Evolutionary conservation across 2,797 vertebrate species (phyloP).

Genomic region (Macropus fuliginosus): DNA sequence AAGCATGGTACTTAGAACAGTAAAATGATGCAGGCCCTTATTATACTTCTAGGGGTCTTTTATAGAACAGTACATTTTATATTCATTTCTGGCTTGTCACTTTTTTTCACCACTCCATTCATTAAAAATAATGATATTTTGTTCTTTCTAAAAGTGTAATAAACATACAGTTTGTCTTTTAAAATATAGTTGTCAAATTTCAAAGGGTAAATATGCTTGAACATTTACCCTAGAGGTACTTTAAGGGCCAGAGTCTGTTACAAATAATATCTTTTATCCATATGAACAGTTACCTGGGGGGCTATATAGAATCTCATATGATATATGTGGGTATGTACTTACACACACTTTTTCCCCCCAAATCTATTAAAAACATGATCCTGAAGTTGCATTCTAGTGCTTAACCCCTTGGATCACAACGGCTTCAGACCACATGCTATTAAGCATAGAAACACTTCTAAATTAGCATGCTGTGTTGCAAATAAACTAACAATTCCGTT

Average conservation of each 20-base stretch:
- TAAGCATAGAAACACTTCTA: slow-evolving; percentile 47
- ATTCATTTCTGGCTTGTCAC: slow-evolving; percentile 10
- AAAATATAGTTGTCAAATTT: slow-evolving; percentile 86
- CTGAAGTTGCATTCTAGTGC: slow-evolving; percentile 65
- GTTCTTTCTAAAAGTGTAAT: slow-evolving; percentile 76
- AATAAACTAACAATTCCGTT: slow-evolving; percentile 45
- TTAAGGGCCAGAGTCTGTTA: slow-evolving; percentile 79
- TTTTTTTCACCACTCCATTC: slow-evolving; percentile 70
- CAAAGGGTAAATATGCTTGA: slow-evolving; percentile 83
- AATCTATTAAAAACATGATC: slow-evolving; percentile 77
- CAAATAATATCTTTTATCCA: slow-evolving; percentile 85
- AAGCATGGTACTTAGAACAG: slow-evolving; percentile 56
- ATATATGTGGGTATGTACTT: slow-evolving; percentile 52
- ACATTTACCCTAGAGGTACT: slow-evolving; percentile 81
- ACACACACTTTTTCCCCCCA: slow-evolving; percentile 6
- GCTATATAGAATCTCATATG: slow-evolving; percentile 79
- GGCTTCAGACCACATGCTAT: not conserved
- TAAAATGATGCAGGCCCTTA: slow-evolving; percentile 27
- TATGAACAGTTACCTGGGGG: slow-evolving; percentile 83
- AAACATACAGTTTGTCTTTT: slow-evolving; percentile 83
- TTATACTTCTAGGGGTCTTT: slow-evolving; percentile 45
- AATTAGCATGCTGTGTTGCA: slow-evolving; percentile 42
- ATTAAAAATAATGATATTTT: slow-evolving; percentile 81
- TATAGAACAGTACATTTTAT: slow-evolving; percentile 55
- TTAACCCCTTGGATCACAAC: slow-evolving; percentile 58